phyloP scores from a whole-genome alignment of 2,888 invertebrate species.

The Hartigia nigra region DNA sequence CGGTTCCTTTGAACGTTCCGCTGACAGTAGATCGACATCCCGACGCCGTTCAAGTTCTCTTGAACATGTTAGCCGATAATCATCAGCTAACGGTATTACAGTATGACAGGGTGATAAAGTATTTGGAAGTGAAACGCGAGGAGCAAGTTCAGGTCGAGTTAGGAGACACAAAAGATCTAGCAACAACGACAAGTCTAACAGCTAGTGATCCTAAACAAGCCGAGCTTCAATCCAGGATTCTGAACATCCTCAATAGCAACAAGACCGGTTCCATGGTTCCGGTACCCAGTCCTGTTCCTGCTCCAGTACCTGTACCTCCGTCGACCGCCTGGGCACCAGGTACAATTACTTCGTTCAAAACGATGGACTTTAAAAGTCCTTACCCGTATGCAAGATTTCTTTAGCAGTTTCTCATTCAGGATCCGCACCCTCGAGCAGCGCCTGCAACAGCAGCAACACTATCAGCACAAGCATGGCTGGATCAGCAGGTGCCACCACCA shows the following conservation, averaged over 20 bases:
- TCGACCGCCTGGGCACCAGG: constrained; percentile 55
- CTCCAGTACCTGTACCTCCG: constrained; percentile 51
- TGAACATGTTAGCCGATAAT: constrained; percentile 87
- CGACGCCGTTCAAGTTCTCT: constrained; percentile 62
- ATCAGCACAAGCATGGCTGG: constrained; percentile 47
- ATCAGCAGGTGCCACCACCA: constrained; percentile 42
- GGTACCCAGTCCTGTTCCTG: constrained; percentile 58
- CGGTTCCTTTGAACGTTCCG: constrained; percentile 70
- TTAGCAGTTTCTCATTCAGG: constrained; percentile 4
- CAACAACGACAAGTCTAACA: constrained; percentile 62
- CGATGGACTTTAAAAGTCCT: background rate
- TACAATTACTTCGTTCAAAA: constrained; percentile 37
- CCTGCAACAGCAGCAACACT: constrained; percentile 37
- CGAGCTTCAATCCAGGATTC: constrained; percentile 81
- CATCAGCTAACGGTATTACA: constrained; percentile 80
- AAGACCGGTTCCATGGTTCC: constrained; percentile 52
- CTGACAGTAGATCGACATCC: constrained; percentile 65
- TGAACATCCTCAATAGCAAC: constrained; percentile 80
- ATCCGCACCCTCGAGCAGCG: constrained; percentile 41
- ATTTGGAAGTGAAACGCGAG: constrained; percentile 79
- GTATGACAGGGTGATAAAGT: constrained; percentile 81
- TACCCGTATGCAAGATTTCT: constrained; percentile 5
- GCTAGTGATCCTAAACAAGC: constrained; percentile 72
- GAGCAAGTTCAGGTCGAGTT: constrained; percentile 81
- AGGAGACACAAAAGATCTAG: constrained; percentile 72